These are phyloP conservation scores for Endomychus coccineus DNA, from an alignment of 2,888 invertebrate genomes.

Conservation along the genomic window DNA sequence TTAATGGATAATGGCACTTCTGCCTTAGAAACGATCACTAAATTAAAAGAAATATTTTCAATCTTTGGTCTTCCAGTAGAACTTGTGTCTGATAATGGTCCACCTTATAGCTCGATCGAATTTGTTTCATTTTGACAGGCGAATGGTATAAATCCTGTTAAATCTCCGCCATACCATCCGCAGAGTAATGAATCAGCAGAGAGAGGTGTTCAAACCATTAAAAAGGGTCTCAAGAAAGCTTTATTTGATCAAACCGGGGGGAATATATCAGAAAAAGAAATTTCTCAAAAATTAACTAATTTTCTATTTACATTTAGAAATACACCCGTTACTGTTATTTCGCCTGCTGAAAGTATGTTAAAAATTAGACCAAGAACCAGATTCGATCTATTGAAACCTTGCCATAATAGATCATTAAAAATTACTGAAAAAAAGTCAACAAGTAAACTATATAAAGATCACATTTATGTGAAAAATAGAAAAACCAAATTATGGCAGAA, in stretches of 20 bases:
- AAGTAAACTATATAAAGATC: constrained; percentile 1
- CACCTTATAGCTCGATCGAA: too few relatives aligned
- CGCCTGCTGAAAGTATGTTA: constrained; percentile 10
- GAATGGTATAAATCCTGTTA: too few relatives aligned
- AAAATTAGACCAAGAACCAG: constrained; percentile 14
- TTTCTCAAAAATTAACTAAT: constrained; percentile 2
- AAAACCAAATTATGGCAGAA: neutral
- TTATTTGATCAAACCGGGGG: neutral
- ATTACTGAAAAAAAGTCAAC: neutral
- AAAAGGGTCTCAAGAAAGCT: constrained; percentile 2
- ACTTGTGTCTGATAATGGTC: too few relatives aligned
- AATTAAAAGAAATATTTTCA: too few relatives aligned
- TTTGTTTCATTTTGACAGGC: too few relatives aligned
- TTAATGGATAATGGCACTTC: too few relatives aligned
- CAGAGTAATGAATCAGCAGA: too few relatives aligned
- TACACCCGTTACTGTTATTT: constrained; percentile 8
- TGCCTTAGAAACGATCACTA: too few relatives aligned
- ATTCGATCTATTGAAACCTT: constrained; percentile 15
- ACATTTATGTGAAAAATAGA: constrained; percentile 1
- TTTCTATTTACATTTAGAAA: constrained; percentile 8
- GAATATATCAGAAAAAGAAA: too few relatives aligned
- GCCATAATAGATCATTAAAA: neutral
- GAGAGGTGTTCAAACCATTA: too few relatives aligned
- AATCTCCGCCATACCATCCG: too few relatives aligned
- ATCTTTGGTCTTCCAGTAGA: too few relatives aligned